A percentile compares a stretch with the other conserved stretches of the same genome.
Conservation (phyloP, 2,888 invertebrate species). For the Gymnocheta viridis region DNA sequence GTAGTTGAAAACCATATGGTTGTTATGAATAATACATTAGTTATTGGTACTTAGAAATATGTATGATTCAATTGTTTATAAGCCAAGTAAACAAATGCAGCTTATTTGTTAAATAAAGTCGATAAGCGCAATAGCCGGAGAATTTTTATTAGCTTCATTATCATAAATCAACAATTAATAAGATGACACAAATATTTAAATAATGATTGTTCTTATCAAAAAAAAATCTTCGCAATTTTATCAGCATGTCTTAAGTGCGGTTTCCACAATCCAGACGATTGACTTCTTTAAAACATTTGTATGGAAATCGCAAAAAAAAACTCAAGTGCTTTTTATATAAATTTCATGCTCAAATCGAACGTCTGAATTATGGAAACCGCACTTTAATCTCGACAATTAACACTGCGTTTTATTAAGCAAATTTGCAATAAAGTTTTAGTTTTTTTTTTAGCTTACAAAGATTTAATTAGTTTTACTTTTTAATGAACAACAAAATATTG, state of each 20-base stretch:
- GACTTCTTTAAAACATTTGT: no score
- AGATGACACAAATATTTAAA: conserved; percentile 16
- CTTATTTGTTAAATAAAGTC: conserved; percentile 11
- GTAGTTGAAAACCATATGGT: conserved; percentile 19
- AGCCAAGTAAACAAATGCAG: conserved; percentile 9
- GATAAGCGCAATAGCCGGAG: not conserved
- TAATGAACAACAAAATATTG: no score
- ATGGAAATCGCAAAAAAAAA: no score
- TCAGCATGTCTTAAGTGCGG: not conserved
- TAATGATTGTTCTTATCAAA: conserved; percentile 14
- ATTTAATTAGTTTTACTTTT: no score
- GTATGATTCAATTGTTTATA: conserved; percentile 35
- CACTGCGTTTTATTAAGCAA: no score
- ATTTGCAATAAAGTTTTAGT: no score
- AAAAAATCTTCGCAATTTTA: not conserved
- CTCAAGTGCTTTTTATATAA: no score
- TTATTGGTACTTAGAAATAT: conserved; percentile 17
- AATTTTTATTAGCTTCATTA: conserved; percentile 34
- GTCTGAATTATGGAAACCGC: no score
- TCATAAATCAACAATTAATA: conserved; percentile 22
- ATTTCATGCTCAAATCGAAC: no score
- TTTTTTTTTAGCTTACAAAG: no score
- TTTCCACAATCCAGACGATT: no score
- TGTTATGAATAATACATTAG: conserved; percentile 47
- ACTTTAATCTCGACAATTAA: no score